Conservation (phyloP, 2,797 vertebrate species). For the Avahi laniger region DNA sequence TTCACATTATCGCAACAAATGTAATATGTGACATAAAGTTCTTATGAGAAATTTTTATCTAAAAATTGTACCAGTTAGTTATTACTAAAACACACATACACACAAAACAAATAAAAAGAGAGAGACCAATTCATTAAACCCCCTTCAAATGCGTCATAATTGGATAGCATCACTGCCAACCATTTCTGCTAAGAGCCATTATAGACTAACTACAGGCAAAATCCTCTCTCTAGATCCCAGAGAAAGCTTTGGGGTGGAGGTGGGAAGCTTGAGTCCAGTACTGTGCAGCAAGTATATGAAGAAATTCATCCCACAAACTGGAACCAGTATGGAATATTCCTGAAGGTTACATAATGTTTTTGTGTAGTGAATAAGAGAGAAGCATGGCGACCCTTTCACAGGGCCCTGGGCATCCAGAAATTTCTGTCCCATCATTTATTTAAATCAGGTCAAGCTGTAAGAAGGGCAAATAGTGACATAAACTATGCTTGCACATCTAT, state of each 20-base stretch:
- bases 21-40: background rate
- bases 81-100: background rate
- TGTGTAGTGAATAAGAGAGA: background rate
- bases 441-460: background rate
- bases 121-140: background rate
- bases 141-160: background rate
- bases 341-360: background rate
- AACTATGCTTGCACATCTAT: background rate
- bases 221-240: background rate
- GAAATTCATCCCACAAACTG: background rate
- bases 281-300: background rate
- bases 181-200: background rate
- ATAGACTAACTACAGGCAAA: background rate
- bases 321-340: background rate
- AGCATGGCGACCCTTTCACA: background rate
- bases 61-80: background rate
- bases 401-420: background rate
- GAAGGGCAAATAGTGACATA: background rate
- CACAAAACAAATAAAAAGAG: background rate
- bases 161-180: background rate
- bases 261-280: background rate
- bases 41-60: background rate
- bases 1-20: background rate
- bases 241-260: background rate
- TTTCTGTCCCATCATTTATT: background rate